Conservation (phyloP, 1,140 invertebrate genomes). For the Pogonus chalceus region DNA sequence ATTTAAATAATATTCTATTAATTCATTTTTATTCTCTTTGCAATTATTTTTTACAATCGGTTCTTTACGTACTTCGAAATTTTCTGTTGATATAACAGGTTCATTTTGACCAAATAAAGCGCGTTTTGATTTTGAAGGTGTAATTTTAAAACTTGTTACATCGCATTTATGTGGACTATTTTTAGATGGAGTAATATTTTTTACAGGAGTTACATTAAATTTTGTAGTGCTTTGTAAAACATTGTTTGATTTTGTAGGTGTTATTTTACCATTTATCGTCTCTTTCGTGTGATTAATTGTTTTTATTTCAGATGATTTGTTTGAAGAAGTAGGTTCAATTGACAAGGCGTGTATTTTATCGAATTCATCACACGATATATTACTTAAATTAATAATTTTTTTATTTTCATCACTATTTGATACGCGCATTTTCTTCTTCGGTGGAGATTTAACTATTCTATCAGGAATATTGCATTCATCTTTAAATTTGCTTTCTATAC, state of each 20-base stretch:
- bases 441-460: not conserved
- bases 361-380: not conserved
- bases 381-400: not conserved
- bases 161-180: not conserved
- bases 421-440: not conserved
- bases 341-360: not conserved
- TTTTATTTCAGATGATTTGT: not conserved
- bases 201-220: not conserved
- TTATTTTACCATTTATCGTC: not conserved
- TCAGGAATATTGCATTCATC: not conserved
- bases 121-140: not conserved
- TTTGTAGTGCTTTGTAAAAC: not conserved
- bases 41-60: not conserved
- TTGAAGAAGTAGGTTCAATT: not conserved
- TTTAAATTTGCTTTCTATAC: not conserved
- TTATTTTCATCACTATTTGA: not conserved
- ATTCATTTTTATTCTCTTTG: constrained; percentile 10
- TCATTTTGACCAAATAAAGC: not conserved
- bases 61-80: not conserved
- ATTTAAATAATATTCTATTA: not conserved
- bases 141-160: not conserved
- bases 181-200: not conserved
- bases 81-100: not conserved
- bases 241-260: not conserved
- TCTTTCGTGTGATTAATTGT: not conserved